Base-by-base conservation (phyloP, 2,113 vertebrate species). In the Podarcis raffonei region DNA sequence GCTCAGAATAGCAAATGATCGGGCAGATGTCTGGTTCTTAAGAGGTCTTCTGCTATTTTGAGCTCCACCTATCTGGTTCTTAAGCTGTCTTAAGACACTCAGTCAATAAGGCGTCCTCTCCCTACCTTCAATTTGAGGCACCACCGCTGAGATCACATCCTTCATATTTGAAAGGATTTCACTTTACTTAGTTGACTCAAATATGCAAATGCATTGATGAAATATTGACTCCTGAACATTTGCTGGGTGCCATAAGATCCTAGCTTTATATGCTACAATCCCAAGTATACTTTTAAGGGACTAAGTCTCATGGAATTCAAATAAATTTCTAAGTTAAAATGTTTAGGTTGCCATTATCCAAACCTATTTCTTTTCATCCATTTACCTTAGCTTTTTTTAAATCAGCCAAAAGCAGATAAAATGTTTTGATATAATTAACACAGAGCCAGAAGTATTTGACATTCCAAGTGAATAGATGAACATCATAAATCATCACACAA, bases 401-500 rank as follows among this genome's bases (percentile, higher is more conserved):
- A 8, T 2, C 1, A 87, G 66, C 85, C 62, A 9, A 57, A 69
- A 11, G 68, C 4, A 30, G 68, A 68, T 68, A 27, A 68, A 68
- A 27, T 68, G 23, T 30, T 68, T 68, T 25, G 66, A 68, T 68
- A 68, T 30, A 68, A 68, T 68, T 27, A 68, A 68, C 27, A 68
- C 30, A 68, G 1, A 72, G 12, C 20, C 3, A 79, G 92, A 92
- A 27, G 20, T 0, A 88, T 80, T 87, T 59, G 75, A 18, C 79
- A 77, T 65, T 5, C 23, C 37, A 87, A 1, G 0, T 68, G 2
- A 87, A 81, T 5, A 27, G 89, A 74, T n/a, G 84, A 5, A n/a
- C 87, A 81, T 76, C 30, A 83, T 42, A 85, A 82, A 76, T 87
- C 15, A 83, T 25, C 3, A 88, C 85, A 27, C 71, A n/a, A 18